Percentiles rank a stretch among this genome's conserved stretches.
Conservation (phyloP, 1,140 invertebrate genomes). For the Calliopsis andreniformis region DNA sequence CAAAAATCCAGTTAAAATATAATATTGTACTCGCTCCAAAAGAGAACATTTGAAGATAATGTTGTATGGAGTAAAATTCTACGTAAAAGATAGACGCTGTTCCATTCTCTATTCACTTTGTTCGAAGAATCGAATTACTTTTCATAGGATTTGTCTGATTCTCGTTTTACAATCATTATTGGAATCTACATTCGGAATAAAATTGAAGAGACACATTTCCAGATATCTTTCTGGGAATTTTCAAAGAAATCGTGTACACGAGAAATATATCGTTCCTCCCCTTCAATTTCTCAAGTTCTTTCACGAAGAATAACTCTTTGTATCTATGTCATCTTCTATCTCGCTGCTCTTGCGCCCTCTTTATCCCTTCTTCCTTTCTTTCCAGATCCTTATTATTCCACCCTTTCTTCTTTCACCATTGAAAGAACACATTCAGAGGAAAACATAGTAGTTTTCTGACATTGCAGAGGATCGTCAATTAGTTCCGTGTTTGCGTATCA, state of each 20-base stretch:
- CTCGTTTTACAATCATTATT: too few relatives aligned
- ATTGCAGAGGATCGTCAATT: conserved; percentile 3
- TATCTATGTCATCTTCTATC: conserved; percentile 8
- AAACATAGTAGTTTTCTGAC: conserved; percentile 21
- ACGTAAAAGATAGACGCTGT: too few relatives aligned
- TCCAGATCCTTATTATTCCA: conserved; percentile 28
- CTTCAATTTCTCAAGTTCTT: conserved; percentile 23
- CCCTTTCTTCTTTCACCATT: neutral
- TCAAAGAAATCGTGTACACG: conserved; percentile 17
- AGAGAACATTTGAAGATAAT: too few relatives aligned
- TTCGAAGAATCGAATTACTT: too few relatives aligned
- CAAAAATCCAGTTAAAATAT: too few relatives aligned
- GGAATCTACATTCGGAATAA: too few relatives aligned
- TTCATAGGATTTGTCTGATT: too few relatives aligned
- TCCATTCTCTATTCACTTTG: too few relatives aligned
- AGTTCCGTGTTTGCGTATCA: neutral
- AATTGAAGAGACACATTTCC: neutral
- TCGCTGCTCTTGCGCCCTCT: neutral
- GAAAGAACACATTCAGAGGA: conserved; percentile 7
- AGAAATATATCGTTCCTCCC: conserved; percentile 14
- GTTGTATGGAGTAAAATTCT: too few relatives aligned
- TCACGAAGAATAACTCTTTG: conserved; percentile 31
- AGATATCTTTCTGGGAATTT: neutral
- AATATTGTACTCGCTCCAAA: too few relatives aligned
- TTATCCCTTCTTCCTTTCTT: neutral